Conservation (phyloP, 2,888 invertebrate genomes). For the Teinopalpus imperialis region DNA sequence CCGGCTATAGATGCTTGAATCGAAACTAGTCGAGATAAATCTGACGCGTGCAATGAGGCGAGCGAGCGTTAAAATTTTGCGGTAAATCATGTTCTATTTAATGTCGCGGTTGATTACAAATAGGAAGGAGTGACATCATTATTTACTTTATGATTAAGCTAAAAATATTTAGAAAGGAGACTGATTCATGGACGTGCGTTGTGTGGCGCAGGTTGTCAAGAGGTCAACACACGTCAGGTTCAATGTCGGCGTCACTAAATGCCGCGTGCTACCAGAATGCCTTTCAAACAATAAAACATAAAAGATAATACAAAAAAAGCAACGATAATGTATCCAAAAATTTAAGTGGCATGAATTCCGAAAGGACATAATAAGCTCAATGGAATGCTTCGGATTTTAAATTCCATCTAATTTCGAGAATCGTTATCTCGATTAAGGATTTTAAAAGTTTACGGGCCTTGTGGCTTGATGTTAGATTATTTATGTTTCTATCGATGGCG, state of each 20-base stretch:
- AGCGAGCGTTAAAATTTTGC: slow-evolving; percentile 2
- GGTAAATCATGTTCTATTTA: slow-evolving; percentile 9
- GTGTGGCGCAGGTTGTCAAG: slow-evolving; percentile 46
- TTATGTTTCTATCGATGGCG: slow-evolving; percentile 17
- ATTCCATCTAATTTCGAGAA: slow-evolving; percentile 35
- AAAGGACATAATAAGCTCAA: slow-evolving; percentile 34
- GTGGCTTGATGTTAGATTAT: slow-evolving; percentile 12
- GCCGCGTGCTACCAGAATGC: slow-evolving; percentile 53
- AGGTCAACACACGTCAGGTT: slow-evolving; percentile 64
- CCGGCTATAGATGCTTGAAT: slow-evolving; percentile 15
- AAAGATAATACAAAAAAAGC: slow-evolving; percentile 51
- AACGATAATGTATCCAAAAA: slow-evolving; percentile 57
- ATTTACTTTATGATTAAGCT: slow-evolving; percentile 38
- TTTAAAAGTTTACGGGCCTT: slow-evolving; percentile 31
- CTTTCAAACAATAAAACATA: slow-evolving; percentile 63
- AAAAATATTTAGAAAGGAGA: slow-evolving; percentile 44
- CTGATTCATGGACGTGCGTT: slow-evolving; percentile 57
- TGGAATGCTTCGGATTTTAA: slow-evolving; percentile 35
- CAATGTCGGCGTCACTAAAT: slow-evolving; percentile 60
- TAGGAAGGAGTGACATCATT: slow-evolving; percentile 46
- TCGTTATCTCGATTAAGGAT: slow-evolving; percentile 36
- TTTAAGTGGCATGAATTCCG: slow-evolving; percentile 48
- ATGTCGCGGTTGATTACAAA: slow-evolving; percentile 21
- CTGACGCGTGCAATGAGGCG: neutral
- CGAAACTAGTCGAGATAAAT: neutral